These are phyloP conservation scores for Sarcophaga rosellei DNA, from an alignment of 2,888 invertebrate species.

Conservation along the genomic window DNA sequence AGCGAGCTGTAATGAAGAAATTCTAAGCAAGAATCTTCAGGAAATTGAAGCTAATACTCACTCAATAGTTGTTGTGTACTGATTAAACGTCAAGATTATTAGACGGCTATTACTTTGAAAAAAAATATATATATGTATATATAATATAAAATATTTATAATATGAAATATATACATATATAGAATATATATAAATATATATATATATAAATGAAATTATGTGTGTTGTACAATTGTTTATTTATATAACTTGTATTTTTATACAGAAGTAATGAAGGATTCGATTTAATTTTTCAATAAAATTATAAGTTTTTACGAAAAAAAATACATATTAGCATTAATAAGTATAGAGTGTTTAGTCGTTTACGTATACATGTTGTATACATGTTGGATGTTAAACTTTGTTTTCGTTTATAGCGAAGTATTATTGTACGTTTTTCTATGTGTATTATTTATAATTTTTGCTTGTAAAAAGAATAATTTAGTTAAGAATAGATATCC, in stretches of 20 bases:
- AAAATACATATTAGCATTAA: too few relatives aligned
- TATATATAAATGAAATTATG: not conserved
- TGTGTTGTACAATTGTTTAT: not conserved
- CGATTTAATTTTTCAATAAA: not conserved
- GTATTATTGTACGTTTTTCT: not conserved
- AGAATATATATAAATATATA: not conserved
- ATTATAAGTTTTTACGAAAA: too few relatives aligned
- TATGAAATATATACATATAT: not conserved
- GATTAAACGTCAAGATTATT: not conserved
- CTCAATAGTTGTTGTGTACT: slow-evolving; percentile 17
- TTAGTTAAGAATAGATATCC: not conserved
- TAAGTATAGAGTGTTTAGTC: too few relatives aligned
- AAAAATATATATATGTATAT: not conserved
- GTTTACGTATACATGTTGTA: too few relatives aligned
- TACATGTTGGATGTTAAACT: not conserved
- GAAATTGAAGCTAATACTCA: not conserved
- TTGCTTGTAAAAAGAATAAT: not conserved
- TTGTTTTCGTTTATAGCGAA: not conserved
- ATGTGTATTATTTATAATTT: not conserved
- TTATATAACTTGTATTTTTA: not conserved
- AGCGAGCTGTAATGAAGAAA: slow-evolving; percentile 81
- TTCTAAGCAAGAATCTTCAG: slow-evolving; percentile 68
- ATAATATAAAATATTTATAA: not conserved
- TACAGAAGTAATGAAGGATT: not conserved
- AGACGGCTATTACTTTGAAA: not conserved